A percentile compares a stretch with the other conserved stretches of the same genome.
phyloP scores from a whole-genome alignment of 2,888 invertebrate genomes.

The Nycteola revayana region DNA sequence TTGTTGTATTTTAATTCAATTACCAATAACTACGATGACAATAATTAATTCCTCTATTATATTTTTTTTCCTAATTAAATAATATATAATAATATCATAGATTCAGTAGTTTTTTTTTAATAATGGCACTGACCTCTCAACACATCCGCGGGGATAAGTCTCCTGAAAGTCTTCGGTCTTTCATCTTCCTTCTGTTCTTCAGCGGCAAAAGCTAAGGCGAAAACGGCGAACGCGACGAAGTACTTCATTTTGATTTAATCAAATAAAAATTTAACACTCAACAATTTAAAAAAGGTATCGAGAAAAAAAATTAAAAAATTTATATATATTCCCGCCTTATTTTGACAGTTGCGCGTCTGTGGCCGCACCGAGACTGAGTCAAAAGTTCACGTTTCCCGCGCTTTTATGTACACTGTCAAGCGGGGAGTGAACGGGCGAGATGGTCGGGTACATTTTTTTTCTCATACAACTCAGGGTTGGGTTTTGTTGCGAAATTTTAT shows the following conservation, averaged over 20 bases:
- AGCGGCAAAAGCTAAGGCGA: slow-evolving; percentile 80
- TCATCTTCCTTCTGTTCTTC: slow-evolving; percentile 81
- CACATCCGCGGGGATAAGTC: slow-evolving; percentile 94
- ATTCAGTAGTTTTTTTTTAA: slow-evolving; percentile 5
- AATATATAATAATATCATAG: too few species aligned
- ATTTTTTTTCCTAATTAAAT: too few species aligned
- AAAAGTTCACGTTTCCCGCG: slow-evolving; percentile 49
- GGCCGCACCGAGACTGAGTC: slow-evolving; percentile 68
- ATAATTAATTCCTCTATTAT: too few species aligned
- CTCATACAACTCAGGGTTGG: slow-evolving; percentile 50
- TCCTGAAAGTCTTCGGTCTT: slow-evolving; percentile 87
- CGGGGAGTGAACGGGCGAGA: slow-evolving; percentile 63
- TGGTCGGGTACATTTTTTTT: slow-evolving; percentile 38
- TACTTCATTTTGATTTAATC: slow-evolving; percentile 82
- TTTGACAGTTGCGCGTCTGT: slow-evolving; percentile 52
- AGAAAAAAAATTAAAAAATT: slow-evolving; percentile 43
- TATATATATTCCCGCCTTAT: slow-evolving; percentile 48
- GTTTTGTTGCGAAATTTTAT: slow-evolving; percentile 52
- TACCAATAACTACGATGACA: too few species aligned
- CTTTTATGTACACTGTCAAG: slow-evolving; percentile 58
- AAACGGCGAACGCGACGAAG: slow-evolving; percentile 73
- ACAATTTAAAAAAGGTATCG: too few species aligned
- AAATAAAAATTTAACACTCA: slow-evolving; percentile 19
- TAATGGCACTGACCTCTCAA: slow-evolving; percentile 87
- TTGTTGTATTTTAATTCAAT: too few species aligned